A percentile compares a stretch with the other conserved stretches of the same genome.
These are phyloP conservation scores for Drosophila setifemur DNA, from an alignment of 1,140 invertebrate genomes.

Conservation along the genomic window DNA sequence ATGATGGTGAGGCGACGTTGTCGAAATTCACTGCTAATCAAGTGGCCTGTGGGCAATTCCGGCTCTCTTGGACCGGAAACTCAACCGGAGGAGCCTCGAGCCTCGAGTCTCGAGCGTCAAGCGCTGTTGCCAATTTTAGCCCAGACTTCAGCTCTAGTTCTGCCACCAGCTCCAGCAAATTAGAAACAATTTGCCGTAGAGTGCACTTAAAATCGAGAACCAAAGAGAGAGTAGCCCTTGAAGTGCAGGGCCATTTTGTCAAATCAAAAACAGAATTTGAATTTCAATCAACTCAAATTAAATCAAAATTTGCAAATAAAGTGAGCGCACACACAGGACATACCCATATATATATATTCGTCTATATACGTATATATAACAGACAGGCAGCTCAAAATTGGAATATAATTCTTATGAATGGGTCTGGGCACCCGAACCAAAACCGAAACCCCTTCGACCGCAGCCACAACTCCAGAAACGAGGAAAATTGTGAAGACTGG, in stretches of 20 bases:
- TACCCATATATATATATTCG: not conserved
- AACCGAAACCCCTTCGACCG: constrained; percentile 22
- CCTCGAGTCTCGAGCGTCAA: not conserved
- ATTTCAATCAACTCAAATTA: constrained; percentile 74
- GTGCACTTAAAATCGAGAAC: constrained; percentile 46
- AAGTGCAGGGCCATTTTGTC: constrained; percentile 57
- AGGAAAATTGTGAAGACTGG: constrained; percentile 1
- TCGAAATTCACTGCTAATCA: constrained; percentile 26
- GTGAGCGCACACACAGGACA: constrained; percentile 23
- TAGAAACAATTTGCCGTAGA: constrained; percentile 63
- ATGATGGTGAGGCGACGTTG: too few species aligned
- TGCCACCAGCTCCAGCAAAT: constrained; percentile 20
- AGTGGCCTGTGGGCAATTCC: constrained; percentile 12
- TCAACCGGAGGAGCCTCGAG: not conserved
- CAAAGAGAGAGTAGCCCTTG: not conserved
- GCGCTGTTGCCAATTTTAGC: constrained; percentile 49
- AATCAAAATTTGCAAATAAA: constrained; percentile 74
- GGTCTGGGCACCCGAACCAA: constrained; percentile 1
- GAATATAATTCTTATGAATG: constrained; percentile 74
- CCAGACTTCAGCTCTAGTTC: too few species aligned
- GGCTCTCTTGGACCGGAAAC: constrained; percentile 1
- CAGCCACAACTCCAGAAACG: constrained; percentile 21
- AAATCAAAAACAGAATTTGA: constrained; percentile 71
- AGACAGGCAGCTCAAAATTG: constrained; percentile 54
- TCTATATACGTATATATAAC: not conserved